Conservation (phyloP, 2,113 vertebrate species). For the Atlantisia rogersi region DNA sequence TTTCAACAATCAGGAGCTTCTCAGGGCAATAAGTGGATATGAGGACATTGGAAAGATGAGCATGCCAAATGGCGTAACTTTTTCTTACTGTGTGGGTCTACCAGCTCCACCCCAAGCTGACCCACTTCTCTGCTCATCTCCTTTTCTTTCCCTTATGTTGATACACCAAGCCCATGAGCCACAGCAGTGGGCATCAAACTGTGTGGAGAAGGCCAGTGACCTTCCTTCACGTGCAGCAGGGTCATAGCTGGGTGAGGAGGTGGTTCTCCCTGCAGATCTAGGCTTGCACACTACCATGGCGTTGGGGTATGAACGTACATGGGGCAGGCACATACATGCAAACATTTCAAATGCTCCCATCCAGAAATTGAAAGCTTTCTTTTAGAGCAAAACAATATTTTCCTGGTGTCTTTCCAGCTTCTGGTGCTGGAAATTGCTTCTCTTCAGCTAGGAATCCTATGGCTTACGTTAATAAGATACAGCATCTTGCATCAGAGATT, state of each 20-base stretch:
- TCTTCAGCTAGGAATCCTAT: not conserved
- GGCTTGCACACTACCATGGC: not conserved
- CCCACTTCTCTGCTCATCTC: not conserved
- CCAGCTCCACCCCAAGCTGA: not conserved
- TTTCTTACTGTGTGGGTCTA: not conserved
- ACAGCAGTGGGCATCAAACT: fast-evolving
- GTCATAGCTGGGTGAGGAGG: not conserved
- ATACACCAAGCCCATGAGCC: not conserved
- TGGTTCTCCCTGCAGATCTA: not conserved
- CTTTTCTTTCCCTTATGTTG: not conserved
- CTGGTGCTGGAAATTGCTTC: not conserved
- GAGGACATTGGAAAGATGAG: not conserved
- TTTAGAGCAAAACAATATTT: not conserved
- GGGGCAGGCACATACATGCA: not conserved
- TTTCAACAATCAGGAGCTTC: not conserved
- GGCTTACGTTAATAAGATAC: not conserved
- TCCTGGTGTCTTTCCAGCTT: not conserved
- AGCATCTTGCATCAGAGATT: not conserved
- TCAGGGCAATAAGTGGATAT: not conserved
- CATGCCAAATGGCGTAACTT: fast-evolving
- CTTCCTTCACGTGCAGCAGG: not conserved
- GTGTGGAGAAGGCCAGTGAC: not conserved
- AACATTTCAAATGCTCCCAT: not conserved
- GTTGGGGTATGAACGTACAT: fast-evolving
- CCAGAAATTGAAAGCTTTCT: not conserved